Evolutionary conservation across 2,113 vertebrate genomes (phyloP), one percentile per base, ranked within the genome.

Genomic region (Eurystomus gularis): DNA sequence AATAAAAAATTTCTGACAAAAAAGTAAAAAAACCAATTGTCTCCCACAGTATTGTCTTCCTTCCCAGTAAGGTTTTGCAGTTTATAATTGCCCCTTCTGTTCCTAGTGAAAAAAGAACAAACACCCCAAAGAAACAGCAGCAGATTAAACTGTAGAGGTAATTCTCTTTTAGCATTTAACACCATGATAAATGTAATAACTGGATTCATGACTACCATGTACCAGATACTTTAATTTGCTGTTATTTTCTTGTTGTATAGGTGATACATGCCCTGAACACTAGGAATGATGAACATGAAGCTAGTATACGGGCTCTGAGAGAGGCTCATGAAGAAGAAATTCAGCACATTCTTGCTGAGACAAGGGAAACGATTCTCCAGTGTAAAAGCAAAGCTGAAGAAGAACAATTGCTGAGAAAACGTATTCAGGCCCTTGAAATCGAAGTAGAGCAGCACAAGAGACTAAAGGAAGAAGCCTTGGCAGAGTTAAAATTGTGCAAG

Each of bases 241-340:
- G 21, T 39, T 81, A 24, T 91, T 96, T 92, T 90, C 93, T 61
- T 66, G n/a, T 81, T 82, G 5, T 2, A 5, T 85, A 99, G 99
- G 99, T 99, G 91, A 99, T 99, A 87, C 99, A 99, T 89, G 98
- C 99, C 55, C 97, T 99, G 92, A 99, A 99, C 96, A 98, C 98
- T 61, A 99, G 98, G 96, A 99, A 99, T 94, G 99, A 99, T 86
- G 99, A 99, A 94, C 98, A 99, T 2, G 99, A 99, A 95, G 98
- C 98, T 52, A 98, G 96, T 76, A 84, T 99, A 89, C 98, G 98
- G 95, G 97, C 98, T 39, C 92, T 99, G 88, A 98, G 96, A 78
- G 98, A 99, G 37, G 97, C 98, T 35, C 99, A 99, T 88, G 98
- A 98, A 60, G 97, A 99, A 90, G 98, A 99, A 93, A 97, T 99